Evolutionary conservation across 2,888 invertebrate genomes (phyloP).

Genomic region (Volucella inanis): DNA sequence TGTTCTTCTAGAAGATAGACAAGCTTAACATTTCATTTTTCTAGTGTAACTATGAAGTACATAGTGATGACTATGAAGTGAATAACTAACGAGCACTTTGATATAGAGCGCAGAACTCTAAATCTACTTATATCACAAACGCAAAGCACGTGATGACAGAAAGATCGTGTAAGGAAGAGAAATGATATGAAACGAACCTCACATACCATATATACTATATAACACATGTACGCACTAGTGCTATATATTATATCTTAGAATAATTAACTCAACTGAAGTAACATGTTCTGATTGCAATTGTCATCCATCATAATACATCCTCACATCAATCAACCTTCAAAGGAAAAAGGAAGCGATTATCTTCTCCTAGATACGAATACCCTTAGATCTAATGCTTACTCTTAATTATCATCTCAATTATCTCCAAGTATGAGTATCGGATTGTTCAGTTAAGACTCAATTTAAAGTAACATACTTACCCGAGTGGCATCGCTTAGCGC

Average conservation of each 20-base stretch:
- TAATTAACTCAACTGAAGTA: conserved; percentile 25
- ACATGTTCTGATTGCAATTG: neutral
- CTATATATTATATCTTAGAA: conserved; percentile 1
- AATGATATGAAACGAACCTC: neutral
- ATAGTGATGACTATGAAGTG: neutral
- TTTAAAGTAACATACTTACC: conserved; percentile 48
- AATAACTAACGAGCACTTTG: too few relatives aligned
- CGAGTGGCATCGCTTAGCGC: conserved; percentile 31
- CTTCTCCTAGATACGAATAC: conserved; percentile 1
- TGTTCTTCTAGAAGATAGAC: neutral
- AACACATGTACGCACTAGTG: neutral
- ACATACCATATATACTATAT: neutral
- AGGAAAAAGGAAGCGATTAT: conserved; percentile 41
- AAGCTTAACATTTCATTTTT: neutral
- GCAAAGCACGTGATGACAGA: too few relatives aligned
- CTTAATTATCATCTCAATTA: conserved; percentile 72
- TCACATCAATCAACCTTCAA: conserved; percentile 57
- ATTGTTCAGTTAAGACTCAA: conserved; percentile 50
- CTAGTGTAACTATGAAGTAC: neutral
- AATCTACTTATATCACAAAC: too few relatives aligned
- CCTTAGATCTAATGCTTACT: conserved; percentile 11
- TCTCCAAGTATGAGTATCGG: conserved; percentile 48
- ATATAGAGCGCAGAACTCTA: too few relatives aligned
- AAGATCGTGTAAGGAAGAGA: too few relatives aligned
- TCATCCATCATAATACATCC: conserved; percentile 60